A percentile compares a stretch with the other conserved stretches of the same genome.
Conservation (phyloP, 2,888 invertebrate species). For the Himalopsyche japonica region DNA sequence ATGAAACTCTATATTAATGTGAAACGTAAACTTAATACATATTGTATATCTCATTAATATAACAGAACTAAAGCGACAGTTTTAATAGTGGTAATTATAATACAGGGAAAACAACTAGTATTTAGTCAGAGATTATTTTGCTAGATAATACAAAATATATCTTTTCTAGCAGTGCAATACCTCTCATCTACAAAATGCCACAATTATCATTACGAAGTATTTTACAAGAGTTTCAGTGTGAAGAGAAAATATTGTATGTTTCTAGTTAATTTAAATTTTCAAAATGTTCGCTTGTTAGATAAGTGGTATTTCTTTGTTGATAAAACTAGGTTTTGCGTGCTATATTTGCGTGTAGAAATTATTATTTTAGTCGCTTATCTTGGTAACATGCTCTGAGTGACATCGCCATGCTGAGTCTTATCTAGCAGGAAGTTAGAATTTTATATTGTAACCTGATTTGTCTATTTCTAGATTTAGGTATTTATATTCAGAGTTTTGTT, state of each 20-base stretch:
- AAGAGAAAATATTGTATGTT: too few species aligned
- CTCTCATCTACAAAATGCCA: not conserved
- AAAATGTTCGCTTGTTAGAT: too few species aligned
- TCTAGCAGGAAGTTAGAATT: slow-evolving; percentile 3
- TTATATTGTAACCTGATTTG: not conserved
- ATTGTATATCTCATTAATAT: not conserved
- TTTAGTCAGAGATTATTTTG: not conserved
- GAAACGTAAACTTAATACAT: not conserved
- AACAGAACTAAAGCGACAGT: not conserved
- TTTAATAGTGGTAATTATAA: not conserved
- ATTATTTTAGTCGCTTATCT: slow-evolving; percentile 3
- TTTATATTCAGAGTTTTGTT: too few species aligned
- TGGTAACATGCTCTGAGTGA: slow-evolving; percentile 7
- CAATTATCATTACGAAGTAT: too few species aligned
- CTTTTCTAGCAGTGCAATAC: not conserved
- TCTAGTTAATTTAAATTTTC: too few species aligned
- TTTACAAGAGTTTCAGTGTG: too few species aligned
- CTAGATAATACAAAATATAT: not conserved
- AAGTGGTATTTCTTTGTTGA: not conserved
- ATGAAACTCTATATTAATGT: not conserved
- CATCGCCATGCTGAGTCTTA: not conserved
- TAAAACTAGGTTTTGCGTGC: not conserved
- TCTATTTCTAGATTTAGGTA: not conserved
- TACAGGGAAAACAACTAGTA: not conserved
- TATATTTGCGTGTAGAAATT: not conserved